A percentile compares a stretch with the other conserved stretches of the same genome.
Conservation (phyloP, 2,797 vertebrate genomes). For the Lacerta agilis region DNA sequence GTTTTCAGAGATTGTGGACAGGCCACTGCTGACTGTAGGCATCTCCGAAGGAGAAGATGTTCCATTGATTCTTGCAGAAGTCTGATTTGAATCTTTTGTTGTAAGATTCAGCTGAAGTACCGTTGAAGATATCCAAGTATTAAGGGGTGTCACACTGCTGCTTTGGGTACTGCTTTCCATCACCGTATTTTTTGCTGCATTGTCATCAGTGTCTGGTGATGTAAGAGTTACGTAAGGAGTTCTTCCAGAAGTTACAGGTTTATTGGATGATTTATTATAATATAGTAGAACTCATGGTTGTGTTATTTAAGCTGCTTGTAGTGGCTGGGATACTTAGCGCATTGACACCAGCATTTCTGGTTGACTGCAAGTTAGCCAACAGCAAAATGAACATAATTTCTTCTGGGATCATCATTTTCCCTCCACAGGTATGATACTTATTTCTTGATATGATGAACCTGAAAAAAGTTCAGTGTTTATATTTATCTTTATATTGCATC, state of each 20-base stretch:
- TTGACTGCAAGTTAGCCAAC: slow-evolving; percentile 53
- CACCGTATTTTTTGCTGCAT: not conserved
- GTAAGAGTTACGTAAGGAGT: not conserved
- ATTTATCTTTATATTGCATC: slow-evolving; percentile 2
- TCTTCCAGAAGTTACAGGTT: fast-evolving
- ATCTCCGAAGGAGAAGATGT: not conserved
- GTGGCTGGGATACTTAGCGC: not conserved
- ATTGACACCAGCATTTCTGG: slow-evolving; percentile 22
- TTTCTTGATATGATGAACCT: slow-evolving; percentile 26
- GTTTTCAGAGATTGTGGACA: not conserved
- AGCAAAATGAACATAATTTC: slow-evolving; percentile 57
- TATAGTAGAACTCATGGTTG: not conserved
- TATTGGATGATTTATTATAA: not conserved
- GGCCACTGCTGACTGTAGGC: not conserved
- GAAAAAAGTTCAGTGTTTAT: not conserved
- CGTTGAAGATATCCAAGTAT: not conserved
- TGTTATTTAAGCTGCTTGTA: not conserved
- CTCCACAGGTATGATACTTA: slow-evolving; percentile 24
- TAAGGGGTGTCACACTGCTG: not conserved
- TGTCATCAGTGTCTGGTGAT: not conserved
- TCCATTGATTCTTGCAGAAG: not conserved
- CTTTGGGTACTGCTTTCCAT: not conserved
- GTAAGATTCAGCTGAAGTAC: too few relatives aligned
- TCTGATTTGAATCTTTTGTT: not conserved
- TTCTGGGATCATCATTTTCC: slow-evolving; percentile 56